phyloP scores from a whole-genome alignment of 2,888 invertebrate species.

The Athetis lepigone region DNA sequence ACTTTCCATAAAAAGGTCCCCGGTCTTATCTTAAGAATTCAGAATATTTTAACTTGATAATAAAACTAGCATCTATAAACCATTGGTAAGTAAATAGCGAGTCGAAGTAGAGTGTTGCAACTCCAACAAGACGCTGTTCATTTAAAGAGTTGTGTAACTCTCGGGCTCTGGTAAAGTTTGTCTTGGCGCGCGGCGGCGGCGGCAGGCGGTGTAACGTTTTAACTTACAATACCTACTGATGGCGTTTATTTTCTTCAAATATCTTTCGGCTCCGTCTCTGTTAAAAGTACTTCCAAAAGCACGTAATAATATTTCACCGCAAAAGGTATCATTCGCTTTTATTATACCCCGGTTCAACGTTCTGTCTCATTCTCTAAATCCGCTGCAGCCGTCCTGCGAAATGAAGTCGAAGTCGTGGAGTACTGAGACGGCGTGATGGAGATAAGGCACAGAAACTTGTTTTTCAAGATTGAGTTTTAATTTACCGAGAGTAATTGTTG shows the following conservation, averaged over 20 bases:
- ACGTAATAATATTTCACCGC: conserved; percentile 49
- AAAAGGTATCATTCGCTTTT: conserved; percentile 50
- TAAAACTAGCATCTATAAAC: conserved; percentile 64
- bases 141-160: conserved; percentile 78
- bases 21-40: conserved; percentile 30
- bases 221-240: conserved; percentile 69
- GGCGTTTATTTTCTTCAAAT: conserved; percentile 67
- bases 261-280: conserved; percentile 43
- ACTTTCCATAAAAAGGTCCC: conserved; percentile 46
- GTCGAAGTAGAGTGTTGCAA: conserved; percentile 69
- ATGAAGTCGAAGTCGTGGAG: conserved; percentile 53
- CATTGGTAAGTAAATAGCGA: conserved; percentile 73
- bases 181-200: conserved; percentile 62
- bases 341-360: conserved; percentile 44
- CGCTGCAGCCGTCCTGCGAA: conserved; percentile 46
- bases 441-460: conserved; percentile 78
- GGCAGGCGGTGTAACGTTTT: conserved; percentile 68
- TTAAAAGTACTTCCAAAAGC: conserved; percentile 48
- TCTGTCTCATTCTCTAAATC: conserved; percentile 52
- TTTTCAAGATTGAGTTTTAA: conserved; percentile 80
- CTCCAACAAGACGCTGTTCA: conserved; percentile 76
- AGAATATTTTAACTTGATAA: conserved; percentile 45
- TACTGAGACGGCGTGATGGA: conserved; percentile 54
- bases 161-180: conserved; percentile 71
- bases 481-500: conserved; percentile 80